A percentile compares a stretch with the other conserved stretches of the same genome.
phyloP scores from a whole-genome alignment of 2,113 vertebrate genomes.

The Anhinga anhinga region DNA sequence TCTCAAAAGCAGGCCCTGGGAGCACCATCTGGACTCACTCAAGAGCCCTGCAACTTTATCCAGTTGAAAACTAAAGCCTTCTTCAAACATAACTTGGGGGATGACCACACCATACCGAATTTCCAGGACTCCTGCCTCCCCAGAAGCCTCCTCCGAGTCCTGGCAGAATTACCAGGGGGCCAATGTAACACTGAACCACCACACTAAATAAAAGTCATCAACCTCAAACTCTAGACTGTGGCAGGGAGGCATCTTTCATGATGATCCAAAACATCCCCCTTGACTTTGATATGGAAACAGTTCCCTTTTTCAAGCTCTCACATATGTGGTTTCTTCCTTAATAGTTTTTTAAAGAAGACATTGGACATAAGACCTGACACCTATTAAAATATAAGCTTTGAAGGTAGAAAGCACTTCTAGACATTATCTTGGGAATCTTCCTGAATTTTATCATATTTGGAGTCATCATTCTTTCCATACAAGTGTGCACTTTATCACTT shows the following conservation, averaged over 20 bases:
- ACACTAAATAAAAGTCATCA: not conserved
- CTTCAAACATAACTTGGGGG: not conserved
- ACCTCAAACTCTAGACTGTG: not conserved
- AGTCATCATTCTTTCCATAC: conserved; percentile 12
- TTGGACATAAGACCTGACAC: not conserved
- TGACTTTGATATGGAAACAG: not conserved
- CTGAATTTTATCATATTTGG: conserved; percentile 16
- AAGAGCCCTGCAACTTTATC: not conserved
- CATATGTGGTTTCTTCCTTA: not conserved
- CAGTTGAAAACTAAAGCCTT: not conserved
- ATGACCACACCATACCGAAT: rapidly evolving
- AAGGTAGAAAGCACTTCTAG: not conserved
- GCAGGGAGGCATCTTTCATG: not conserved
- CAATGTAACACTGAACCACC: not conserved
- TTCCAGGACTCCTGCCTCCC: not conserved
- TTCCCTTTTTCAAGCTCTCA: not conserved
- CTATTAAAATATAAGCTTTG: not conserved
- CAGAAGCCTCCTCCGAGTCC: not conserved
- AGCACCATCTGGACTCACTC: not conserved
- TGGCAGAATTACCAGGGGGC: not conserved
- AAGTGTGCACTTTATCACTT: conserved; percentile 37
- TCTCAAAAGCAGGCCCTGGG: not conserved
- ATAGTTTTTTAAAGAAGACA: not conserved
- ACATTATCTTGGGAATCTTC: not conserved
- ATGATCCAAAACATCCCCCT: not conserved